Conservation (phyloP, 1,140 invertebrate species). For the Lasioglossum albipes region DNA sequence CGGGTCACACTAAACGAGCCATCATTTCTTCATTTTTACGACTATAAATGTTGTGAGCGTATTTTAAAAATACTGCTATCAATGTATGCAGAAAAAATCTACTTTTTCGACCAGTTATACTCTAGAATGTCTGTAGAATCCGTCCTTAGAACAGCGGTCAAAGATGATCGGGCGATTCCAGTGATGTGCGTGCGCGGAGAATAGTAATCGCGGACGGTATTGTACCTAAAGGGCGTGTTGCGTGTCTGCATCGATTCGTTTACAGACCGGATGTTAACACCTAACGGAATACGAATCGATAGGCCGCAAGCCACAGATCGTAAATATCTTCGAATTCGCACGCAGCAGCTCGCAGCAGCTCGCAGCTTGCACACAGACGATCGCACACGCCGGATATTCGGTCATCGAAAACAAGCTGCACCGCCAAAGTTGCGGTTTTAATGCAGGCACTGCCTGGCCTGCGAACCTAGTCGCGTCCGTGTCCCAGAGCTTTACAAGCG, state of each 20-base stretch:
- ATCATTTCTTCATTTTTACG: too few relatives aligned
- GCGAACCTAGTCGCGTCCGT: slow-evolving; percentile 5
- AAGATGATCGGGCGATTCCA: too few relatives aligned
- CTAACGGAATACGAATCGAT: slow-evolving; percentile 52
- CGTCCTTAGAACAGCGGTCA: too few relatives aligned
- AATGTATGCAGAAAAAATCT: too few relatives aligned
- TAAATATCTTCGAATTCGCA: slow-evolving; percentile 51
- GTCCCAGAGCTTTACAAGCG: neutral
- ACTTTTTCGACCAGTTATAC: too few relatives aligned
- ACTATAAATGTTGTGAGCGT: too few relatives aligned
- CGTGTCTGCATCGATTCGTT: slow-evolving; percentile 40
- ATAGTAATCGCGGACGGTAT: too few relatives aligned
- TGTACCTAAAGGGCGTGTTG: slow-evolving; percentile 19
- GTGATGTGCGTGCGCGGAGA: too few relatives aligned
- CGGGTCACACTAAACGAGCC: too few relatives aligned
- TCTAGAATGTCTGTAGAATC: too few relatives aligned
- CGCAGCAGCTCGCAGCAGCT: neutral
- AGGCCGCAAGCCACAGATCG: slow-evolving; percentile 58
- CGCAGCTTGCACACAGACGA: neutral
- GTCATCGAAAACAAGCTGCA: slow-evolving; percentile 43
- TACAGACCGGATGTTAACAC: slow-evolving; percentile 36
- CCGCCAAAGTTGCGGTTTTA: slow-evolving; percentile 53
- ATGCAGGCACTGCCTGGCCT: slow-evolving; percentile 25
- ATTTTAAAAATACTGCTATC: too few relatives aligned
- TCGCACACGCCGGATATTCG: slow-evolving; percentile 29